Evolutionary conservation across 1,140 invertebrate genomes (phyloP).

Genomic region (Agrypnia vestita): DNA sequence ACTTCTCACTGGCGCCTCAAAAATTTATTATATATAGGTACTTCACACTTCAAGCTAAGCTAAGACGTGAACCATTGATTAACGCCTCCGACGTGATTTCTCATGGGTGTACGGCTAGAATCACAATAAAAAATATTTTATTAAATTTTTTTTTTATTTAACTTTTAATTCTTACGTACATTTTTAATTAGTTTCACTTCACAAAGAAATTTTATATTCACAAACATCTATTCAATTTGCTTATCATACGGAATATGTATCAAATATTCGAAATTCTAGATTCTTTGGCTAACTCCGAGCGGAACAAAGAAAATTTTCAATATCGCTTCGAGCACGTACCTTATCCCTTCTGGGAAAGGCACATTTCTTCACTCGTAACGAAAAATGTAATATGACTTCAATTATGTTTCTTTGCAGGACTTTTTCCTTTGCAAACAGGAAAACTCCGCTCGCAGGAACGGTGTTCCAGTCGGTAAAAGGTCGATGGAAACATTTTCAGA

Average conservation of each 20-base stretch:
- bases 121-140: too few relatives aligned
- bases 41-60: too few relatives aligned
- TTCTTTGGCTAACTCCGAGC: slow-evolving; percentile 4
- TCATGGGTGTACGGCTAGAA: too few relatives aligned
- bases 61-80: too few relatives aligned
- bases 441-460: slow-evolving; percentile 24
- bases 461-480: slow-evolving; percentile 48
- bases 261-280: slow-evolving; percentile 27
- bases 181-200: not conserved
- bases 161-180: too few relatives aligned
- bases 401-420: slow-evolving; percentile 46
- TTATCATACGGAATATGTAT: slow-evolving; percentile 28
- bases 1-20: too few relatives aligned
- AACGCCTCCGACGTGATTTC: too few relatives aligned
- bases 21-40: too few relatives aligned
- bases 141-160: too few relatives aligned
- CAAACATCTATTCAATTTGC: slow-evolving; percentile 28
- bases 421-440: slow-evolving; percentile 37
- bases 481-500: slow-evolving; percentile 51
- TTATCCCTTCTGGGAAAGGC: slow-evolving; percentile 35
- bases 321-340: slow-evolving; percentile 35
- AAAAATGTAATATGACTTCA: slow-evolving; percentile 44
- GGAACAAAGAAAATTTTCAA: slow-evolving; percentile 45
- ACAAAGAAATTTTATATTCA: slow-evolving; percentile 32
- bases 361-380: slow-evolving; percentile 33